These are phyloP conservation scores for Otus scops DNA, from an alignment of 2,797 vertebrate genomes.

Conservation along the genomic window DNA sequence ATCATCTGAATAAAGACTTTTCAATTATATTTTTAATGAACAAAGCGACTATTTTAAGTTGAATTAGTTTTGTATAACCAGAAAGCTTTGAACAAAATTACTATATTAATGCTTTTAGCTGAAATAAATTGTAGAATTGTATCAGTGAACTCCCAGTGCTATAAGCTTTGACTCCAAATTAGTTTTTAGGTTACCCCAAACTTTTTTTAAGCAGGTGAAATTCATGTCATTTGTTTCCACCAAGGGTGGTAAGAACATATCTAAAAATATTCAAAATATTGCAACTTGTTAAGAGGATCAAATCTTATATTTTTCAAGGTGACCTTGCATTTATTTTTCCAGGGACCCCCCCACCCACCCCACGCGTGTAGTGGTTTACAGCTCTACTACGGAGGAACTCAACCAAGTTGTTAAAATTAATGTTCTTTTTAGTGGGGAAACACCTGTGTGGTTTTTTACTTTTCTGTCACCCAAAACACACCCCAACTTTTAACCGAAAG, in stretches of 20 bases:
- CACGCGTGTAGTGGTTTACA: background rate
- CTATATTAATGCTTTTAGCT: background rate
- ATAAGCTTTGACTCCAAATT: background rate
- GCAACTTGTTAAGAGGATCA: background rate
- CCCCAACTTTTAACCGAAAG: background rate
- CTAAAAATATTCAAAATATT: background rate
- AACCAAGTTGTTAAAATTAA: background rate
- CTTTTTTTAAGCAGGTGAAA: background rate
- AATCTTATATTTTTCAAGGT: background rate
- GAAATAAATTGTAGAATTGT: background rate
- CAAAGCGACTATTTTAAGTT: background rate
- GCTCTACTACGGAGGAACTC: background rate
- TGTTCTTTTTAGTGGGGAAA: background rate
- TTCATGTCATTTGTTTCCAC: background rate
- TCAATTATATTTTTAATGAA: background rate
- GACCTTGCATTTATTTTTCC: background rate
- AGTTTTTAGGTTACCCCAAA: background rate
- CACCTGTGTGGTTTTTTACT: background rate
- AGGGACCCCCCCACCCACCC: rapidly evolving
- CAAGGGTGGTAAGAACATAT: rapidly evolving
- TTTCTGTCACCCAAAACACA: background rate
- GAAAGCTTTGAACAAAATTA: background rate
- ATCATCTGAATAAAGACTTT: background rate
- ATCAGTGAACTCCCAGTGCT: background rate
- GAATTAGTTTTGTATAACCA: background rate